These are phyloP conservation scores for Melanotaenia pygmaea DNA, from an alignment of 2,797 vertebrate species.

Conservation along the genomic window DNA sequence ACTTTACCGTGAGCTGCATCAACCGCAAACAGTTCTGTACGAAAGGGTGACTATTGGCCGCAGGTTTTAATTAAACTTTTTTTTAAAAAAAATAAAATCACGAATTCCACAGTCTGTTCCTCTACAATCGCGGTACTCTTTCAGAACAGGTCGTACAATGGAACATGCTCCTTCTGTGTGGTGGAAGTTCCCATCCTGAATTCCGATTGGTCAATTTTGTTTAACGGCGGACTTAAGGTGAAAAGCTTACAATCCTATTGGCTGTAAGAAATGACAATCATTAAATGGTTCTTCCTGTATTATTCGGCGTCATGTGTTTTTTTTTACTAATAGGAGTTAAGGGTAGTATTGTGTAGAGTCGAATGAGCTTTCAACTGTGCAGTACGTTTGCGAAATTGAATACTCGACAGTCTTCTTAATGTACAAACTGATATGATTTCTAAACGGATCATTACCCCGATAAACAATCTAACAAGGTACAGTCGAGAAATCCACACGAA, in stretches of 20 bases:
- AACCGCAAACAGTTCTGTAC: neutral
- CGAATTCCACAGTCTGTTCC: slow-evolving; percentile 17
- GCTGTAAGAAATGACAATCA: slow-evolving; percentile 6
- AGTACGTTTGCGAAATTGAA: accelerated
- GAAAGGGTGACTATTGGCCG: neutral
- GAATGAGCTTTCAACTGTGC: slow-evolving; percentile 7
- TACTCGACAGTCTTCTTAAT: accelerated
- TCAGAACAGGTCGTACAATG: slow-evolving; percentile 72
- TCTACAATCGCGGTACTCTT: slow-evolving; percentile 60
- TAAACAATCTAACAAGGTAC: too few species aligned
- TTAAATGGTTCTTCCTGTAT: slow-evolving; percentile 73
- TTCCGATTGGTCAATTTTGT: slow-evolving; percentile 49
- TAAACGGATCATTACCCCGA: neutral
- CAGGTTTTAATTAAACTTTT: neutral
- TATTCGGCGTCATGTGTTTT: slow-evolving; percentile 58
- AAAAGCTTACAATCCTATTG: slow-evolving; percentile 58
- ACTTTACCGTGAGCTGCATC: neutral
- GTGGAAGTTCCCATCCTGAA: slow-evolving; percentile 83
- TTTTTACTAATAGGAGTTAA: slow-evolving; percentile 50
- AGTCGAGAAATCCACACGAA: neutral
- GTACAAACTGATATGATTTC: neutral
- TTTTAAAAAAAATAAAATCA: slow-evolving; percentile 12
- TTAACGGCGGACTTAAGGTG: slow-evolving; percentile 25
- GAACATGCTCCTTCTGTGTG: slow-evolving; percentile 74
- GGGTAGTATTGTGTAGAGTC: slow-evolving; percentile 31